Percentiles rank a stretch among this genome's conserved stretches.
phyloP scores from a whole-genome alignment of 1,140 invertebrate genomes.

The Drosophila varians region DNA sequence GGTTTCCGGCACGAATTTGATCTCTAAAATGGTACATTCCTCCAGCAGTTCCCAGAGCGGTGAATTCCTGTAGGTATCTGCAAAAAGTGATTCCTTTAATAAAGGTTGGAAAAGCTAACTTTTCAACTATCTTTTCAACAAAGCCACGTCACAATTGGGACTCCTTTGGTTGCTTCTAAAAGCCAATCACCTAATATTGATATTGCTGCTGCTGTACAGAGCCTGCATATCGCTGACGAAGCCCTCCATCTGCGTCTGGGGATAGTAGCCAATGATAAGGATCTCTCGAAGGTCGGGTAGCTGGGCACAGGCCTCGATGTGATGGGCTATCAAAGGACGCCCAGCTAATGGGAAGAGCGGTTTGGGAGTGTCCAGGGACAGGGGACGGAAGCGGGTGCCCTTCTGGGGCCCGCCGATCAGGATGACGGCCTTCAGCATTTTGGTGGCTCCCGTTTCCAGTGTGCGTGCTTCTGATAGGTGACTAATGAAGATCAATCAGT shows the following conservation, averaged over 20 bases:
- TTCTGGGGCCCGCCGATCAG: slow-evolving; percentile 91
- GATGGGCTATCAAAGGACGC: slow-evolving; percentile 96
- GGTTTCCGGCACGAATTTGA: slow-evolving; percentile 95
- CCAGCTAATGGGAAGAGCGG: slow-evolving; percentile 98
- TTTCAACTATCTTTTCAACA: neutral
- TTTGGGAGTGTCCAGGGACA: slow-evolving; percentile 98
- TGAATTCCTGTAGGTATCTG: slow-evolving; percentile 97
- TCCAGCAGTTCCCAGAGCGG: slow-evolving; percentile 96
- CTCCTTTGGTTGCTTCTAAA: neutral
- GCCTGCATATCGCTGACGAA: slow-evolving; percentile 94
- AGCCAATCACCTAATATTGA: slow-evolving; percentile 89
- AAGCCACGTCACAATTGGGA: neutral
- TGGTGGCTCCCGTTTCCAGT: slow-evolving; percentile 5
- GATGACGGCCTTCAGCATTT: slow-evolving; percentile 90
- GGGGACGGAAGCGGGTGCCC: slow-evolving; percentile 97
- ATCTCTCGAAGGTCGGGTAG: slow-evolving; percentile 94
- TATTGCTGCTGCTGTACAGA: slow-evolving; percentile 92
- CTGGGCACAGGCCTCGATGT: slow-evolving; percentile 96
- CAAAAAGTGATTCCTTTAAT: neutral
- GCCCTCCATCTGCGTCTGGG: slow-evolving; percentile 90
- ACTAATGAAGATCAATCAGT: slow-evolving; percentile 39
- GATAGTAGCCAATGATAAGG: slow-evolving; percentile 96
- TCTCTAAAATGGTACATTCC: slow-evolving; percentile 99
- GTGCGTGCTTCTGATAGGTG: slow-evolving; percentile 27
- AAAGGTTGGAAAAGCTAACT: too few species aligned